Percentiles rank a stretch among this genome's conserved stretches.
Evolutionary conservation across 2,888 invertebrate genomes (phyloP).

Genomic region (Hydrotaea diabolus): DNA sequence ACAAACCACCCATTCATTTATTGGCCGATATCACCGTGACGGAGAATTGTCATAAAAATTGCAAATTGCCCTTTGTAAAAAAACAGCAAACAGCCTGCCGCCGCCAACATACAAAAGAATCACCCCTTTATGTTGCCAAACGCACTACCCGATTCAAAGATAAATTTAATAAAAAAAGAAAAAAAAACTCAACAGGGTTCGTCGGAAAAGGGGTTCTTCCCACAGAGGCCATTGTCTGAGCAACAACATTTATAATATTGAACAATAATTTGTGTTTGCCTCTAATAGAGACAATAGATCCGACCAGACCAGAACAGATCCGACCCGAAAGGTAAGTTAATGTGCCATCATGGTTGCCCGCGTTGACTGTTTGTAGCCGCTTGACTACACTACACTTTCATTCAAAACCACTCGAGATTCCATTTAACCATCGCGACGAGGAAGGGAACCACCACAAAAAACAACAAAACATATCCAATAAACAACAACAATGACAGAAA

Average conservation of each 20-base stretch:
- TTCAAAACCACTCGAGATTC: slow-evolving; percentile 75
- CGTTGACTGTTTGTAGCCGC: slow-evolving; percentile 12
- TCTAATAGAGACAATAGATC: slow-evolving; percentile 14
- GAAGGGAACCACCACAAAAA: too few species aligned
- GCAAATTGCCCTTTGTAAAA: slow-evolving; percentile 33
- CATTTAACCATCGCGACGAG: slow-evolving; percentile 76
- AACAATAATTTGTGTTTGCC: slow-evolving; percentile 23
- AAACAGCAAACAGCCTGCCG: background rate
- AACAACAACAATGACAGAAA: slow-evolving; percentile 59
- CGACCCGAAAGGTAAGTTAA: slow-evolving; percentile 25
- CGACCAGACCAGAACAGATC: too few species aligned
- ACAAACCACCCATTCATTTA: slow-evolving; percentile 16
- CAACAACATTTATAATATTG: slow-evolving; percentile 8
- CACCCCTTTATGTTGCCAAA: background rate
- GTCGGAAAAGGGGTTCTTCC: background rate
- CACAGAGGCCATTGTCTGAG: background rate
- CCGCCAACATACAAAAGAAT: background rate
- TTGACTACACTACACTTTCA: slow-evolving; percentile 19
- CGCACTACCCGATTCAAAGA: background rate
- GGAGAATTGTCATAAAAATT: slow-evolving; percentile 40
- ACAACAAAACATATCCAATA: too few species aligned
- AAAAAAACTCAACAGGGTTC: background rate
- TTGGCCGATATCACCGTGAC: background rate
- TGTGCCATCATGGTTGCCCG: slow-evolving; percentile 7
- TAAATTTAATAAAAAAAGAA: slow-evolving; percentile 15